These are phyloP conservation scores for Platalea minor DNA, from an alignment of 2,797 vertebrate species.

Conservation along the genomic window DNA sequence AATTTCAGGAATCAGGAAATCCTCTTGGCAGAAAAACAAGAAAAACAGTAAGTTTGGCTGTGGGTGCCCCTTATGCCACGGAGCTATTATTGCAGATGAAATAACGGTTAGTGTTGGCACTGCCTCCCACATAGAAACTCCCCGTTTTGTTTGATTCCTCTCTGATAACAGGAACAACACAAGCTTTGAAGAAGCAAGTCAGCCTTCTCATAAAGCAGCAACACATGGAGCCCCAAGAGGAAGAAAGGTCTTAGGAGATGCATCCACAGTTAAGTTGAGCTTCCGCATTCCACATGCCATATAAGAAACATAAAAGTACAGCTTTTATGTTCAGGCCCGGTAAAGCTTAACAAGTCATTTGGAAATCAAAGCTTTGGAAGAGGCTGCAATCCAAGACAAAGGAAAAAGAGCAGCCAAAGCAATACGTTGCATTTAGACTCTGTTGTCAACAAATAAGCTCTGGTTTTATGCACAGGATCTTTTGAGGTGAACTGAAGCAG, in stretches of 20 bases:
- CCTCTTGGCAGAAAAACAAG: slow-evolving; percentile 5
- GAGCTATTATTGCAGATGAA: background rate
- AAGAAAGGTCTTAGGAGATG: background rate
- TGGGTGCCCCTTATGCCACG: background rate
- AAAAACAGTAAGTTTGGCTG: background rate
- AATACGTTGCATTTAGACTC: background rate
- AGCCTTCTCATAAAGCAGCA: background rate
- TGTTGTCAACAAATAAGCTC: background rate
- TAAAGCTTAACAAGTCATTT: background rate
- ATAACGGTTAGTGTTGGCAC: background rate
- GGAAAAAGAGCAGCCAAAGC: background rate
- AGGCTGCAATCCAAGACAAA: background rate
- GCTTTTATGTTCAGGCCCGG: background rate
- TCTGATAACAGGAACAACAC: background rate
- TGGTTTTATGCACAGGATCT: background rate
- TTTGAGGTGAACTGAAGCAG: background rate
- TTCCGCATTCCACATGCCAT: background rate
- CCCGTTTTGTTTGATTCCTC: background rate
- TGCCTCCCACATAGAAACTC: background rate
- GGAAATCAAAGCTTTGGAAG: slow-evolving; percentile 25
- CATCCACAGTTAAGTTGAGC: background rate
- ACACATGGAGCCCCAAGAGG: background rate
- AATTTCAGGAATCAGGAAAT: slow-evolving; percentile 31
- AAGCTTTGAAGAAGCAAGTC: background rate
- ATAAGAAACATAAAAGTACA: background rate